These are phyloP conservation scores for Bursaphelenchus mucronatus DNA, from an alignment of 1,140 invertebrate genomes.

Conservation along the genomic window DNA sequence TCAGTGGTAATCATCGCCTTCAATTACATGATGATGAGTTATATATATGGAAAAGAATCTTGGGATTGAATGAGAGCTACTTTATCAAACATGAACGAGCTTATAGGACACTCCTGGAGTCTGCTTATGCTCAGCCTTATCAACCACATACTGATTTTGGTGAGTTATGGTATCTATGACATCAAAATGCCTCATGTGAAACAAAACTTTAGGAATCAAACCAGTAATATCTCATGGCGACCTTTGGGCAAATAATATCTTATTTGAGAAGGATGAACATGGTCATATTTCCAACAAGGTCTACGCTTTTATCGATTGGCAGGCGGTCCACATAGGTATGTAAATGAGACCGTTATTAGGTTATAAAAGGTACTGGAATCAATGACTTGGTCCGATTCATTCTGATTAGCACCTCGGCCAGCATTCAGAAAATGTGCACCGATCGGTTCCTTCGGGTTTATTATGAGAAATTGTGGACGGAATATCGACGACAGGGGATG, in stretches of 20 bases:
- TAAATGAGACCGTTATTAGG: neutral
- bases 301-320: slow-evolving; percentile 9
- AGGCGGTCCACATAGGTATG: neutral
- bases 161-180: neutral
- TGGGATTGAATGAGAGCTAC: slow-evolving; percentile 7
- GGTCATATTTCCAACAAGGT: neutral
- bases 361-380: neutral
- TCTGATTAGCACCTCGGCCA: slow-evolving; percentile 1
- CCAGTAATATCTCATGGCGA: slow-evolving; percentile 11
- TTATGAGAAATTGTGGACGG: slow-evolving; percentile 5
- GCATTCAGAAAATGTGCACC: slow-evolving; percentile 14
- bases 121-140: slow-evolving; percentile 3
- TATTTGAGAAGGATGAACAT: slow-evolving; percentile 9
- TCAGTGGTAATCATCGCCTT: slow-evolving; percentile 3
- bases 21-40: slow-evolving; percentile 9
- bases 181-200: neutral
- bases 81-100: slow-evolving; percentile 4
- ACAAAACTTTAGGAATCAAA: slow-evolving; percentile 19
- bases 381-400: slow-evolving; percentile 17
- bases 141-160: slow-evolving; percentile 9
- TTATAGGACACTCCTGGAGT: neutral
- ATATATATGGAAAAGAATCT: neutral
- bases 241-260: neutral
- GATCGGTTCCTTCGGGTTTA: slow-evolving; percentile 8
- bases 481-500: neutral